Evolutionary conservation across 2,113 vertebrate species (phyloP).

Genomic region (Heptranchias perlo): DNA sequence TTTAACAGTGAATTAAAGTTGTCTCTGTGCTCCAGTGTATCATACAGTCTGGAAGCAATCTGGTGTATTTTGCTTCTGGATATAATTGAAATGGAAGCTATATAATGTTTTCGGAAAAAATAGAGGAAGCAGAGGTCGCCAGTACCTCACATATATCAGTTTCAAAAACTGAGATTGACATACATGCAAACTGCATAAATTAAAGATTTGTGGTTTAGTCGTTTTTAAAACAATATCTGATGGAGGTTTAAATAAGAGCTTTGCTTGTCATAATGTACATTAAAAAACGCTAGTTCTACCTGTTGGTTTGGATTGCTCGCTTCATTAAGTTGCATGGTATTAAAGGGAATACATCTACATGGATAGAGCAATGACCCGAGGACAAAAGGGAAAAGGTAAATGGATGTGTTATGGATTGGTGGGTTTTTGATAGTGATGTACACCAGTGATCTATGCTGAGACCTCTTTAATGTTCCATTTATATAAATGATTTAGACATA

Average conservation of each 20-base stretch:
- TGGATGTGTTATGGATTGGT: neutral
- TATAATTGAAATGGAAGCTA: neutral
- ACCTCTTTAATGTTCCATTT: neutral
- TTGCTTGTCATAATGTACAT: neutral
- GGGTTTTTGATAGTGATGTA: neutral
- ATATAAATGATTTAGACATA: neutral
- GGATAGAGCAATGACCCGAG: neutral
- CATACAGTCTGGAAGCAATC: neutral
- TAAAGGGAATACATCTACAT: neutral
- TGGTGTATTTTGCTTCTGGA: neutral
- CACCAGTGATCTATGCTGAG: neutral
- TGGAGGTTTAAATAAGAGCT: neutral
- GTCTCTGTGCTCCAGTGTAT: neutral
- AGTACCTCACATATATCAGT: neutral
- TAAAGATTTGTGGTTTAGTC: neutral
- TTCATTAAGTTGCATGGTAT: too few relatives aligned
- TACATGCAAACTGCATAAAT: neutral
- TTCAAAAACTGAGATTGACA: neutral
- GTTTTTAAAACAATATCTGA: neutral
- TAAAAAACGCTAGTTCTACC: neutral
- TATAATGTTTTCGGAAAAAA: neutral
- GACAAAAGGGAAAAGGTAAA: neutral
- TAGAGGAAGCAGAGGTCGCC: neutral
- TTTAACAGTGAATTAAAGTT: neutral
- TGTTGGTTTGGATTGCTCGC: too few relatives aligned